These are phyloP conservation scores for Eudasyphora cyanicolor DNA, from an alignment of 2,888 invertebrate genomes.

Conservation along the genomic window DNA sequence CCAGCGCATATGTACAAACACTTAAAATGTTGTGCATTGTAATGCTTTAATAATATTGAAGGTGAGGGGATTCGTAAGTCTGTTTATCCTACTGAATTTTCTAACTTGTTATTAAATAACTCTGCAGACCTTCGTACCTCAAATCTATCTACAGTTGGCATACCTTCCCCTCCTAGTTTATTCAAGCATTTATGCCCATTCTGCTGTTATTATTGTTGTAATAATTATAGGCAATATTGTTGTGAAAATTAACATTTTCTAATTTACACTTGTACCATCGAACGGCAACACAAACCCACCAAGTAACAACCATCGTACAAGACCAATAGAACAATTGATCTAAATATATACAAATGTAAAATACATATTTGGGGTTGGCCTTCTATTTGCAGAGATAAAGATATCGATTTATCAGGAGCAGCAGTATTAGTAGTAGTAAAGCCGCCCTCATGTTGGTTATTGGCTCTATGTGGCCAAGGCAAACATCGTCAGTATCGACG, in stretches of 20 bases:
- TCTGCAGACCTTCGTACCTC: too few species aligned
- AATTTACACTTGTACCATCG: conserved; percentile 20
- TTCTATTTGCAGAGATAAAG: background rate
- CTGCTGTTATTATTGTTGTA: conserved; percentile 13
- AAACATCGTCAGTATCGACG: background rate
- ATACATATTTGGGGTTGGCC: background rate
- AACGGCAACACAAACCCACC: background rate
- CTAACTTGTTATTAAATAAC: too few species aligned
- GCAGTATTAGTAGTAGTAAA: too few species aligned
- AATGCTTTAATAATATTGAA: too few species aligned
- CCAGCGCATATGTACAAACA: too few species aligned
- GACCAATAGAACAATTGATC: background rate
- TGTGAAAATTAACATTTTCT: conserved; percentile 27
- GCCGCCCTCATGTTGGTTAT: background rate
- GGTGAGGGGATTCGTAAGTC: too few species aligned
- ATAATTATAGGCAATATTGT: conserved; percentile 31
- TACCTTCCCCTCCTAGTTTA: background rate
- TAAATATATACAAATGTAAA: background rate
- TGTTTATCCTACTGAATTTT: too few species aligned
- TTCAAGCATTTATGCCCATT: background rate
- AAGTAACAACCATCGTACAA: background rate
- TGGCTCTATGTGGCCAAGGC: background rate
- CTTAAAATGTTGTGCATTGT: too few species aligned
- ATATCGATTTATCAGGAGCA: too few species aligned
- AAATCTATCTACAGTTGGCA: background rate